Evolutionary conservation across 2,888 invertebrate species (phyloP).

Genomic region (Nesidiocoris tenuis): DNA sequence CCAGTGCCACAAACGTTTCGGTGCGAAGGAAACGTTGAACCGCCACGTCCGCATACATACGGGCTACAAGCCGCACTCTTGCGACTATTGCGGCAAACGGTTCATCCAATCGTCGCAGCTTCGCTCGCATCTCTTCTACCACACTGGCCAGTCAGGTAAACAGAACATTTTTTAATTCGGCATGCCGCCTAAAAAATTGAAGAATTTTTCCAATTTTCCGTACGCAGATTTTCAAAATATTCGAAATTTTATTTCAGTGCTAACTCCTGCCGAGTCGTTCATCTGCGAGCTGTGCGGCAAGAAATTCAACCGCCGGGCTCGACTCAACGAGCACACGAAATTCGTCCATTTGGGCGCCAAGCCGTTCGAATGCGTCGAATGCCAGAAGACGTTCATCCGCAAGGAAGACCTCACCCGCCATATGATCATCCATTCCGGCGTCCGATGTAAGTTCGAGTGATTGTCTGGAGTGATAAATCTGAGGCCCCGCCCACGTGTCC

Average conservation of each 20-base stretch:
- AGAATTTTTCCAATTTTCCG: not conserved
- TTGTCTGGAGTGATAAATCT: not conserved
- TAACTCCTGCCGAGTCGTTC: conserved; percentile 56
- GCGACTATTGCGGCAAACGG: conserved; percentile 70
- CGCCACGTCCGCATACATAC: conserved; percentile 71
- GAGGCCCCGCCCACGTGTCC: too few relatives aligned
- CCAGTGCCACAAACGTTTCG: conserved; percentile 75
- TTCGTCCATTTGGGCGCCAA: conserved; percentile 65
- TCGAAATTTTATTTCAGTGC: not conserved
- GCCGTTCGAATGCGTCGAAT: conserved; percentile 61
- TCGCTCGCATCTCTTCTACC: conserved; percentile 73
- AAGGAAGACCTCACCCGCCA: conserved; percentile 65
- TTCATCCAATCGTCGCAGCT: conserved; percentile 82
- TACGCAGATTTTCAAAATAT: not conserved
- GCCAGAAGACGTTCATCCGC: conserved; percentile 62
- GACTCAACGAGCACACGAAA: conserved; percentile 59
- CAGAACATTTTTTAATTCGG: not conserved
- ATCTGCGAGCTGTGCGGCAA: conserved; percentile 64
- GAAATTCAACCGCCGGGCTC: conserved; percentile 58
- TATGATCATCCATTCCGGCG: conserved; percentile 61
- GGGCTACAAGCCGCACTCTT: conserved; percentile 60
- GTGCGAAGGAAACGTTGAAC: conserved; percentile 79
- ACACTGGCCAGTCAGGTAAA: conserved; percentile 58
- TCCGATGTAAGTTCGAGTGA: conserved; percentile 58
- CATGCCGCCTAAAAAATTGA: too few relatives aligned